A percentile compares a stretch with the other conserved stretches of the same genome.
These are phyloP conservation scores for Nymphalis c-album DNA, from an alignment of 2,888 invertebrate genomes.

Conservation along the genomic window DNA sequence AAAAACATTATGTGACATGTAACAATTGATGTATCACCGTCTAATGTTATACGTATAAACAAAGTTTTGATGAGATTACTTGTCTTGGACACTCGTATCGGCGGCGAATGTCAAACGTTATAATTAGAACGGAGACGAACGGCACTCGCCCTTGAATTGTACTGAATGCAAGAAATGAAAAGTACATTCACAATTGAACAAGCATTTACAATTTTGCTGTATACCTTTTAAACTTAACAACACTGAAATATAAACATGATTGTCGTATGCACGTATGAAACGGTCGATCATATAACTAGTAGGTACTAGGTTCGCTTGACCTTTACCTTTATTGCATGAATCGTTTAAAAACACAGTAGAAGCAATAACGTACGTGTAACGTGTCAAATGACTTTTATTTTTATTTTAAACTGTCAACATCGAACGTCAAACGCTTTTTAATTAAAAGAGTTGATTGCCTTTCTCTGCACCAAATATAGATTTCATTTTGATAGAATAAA, in stretches of 20 bases:
- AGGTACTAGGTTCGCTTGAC: too few relatives aligned
- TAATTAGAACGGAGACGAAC: slow-evolving; percentile 41
- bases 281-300: too few relatives aligned
- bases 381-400: slow-evolving; percentile 1
- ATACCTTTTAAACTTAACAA: neutral
- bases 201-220: neutral
- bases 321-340: too few relatives aligned
- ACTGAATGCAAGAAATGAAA: slow-evolving; percentile 28
- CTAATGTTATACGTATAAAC: slow-evolving; percentile 35
- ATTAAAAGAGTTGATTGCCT: neutral
- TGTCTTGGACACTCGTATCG: slow-evolving; percentile 33
- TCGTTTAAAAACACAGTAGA: too few relatives aligned
- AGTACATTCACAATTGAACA: slow-evolving; percentile 16
- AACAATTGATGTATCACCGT: slow-evolving; percentile 25
- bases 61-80: slow-evolving; percentile 32
- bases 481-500: slow-evolving; percentile 7
- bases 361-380: neutral
- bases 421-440: slow-evolving; percentile 3
- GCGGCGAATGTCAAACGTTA: slow-evolving; percentile 44
- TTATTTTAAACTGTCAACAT: neutral
- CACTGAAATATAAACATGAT: neutral
- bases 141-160: slow-evolving; percentile 39
- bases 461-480: neutral
- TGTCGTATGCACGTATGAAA: too few relatives aligned
- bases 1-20: neutral